Evolutionary conservation across 2,797 vertebrate species (phyloP).

Genomic region (Clarias fuscus): DNA sequence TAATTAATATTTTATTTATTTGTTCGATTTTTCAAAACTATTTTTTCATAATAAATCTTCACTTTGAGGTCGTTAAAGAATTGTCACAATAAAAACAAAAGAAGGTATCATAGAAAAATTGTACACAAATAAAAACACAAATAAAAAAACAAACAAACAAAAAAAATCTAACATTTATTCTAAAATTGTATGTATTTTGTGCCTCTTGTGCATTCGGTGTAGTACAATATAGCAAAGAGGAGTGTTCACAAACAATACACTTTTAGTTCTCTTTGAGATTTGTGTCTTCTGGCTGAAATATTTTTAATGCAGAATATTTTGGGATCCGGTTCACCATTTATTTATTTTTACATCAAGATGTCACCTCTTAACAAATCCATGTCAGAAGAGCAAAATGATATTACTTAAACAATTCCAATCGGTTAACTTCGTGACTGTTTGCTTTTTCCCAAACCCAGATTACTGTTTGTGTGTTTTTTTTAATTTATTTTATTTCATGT

Average conservation of each 20-base stretch:
- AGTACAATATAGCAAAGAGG: slow-evolving; percentile 55
- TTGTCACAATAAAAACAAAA: slow-evolving; percentile 87
- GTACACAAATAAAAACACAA: slow-evolving; percentile 84
- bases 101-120: slow-evolving; percentile 85
- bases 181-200: slow-evolving; percentile 51
- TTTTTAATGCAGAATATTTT: slow-evolving; percentile 41
- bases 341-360: slow-evolving; percentile 34
- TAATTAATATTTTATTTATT: slow-evolving; percentile 85
- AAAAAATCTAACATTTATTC: slow-evolving; percentile 59
- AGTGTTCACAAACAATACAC: slow-evolving; percentile 46
- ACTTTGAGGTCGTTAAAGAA: slow-evolving; percentile 87
- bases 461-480: slow-evolving; percentile 30
- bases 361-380: slow-evolving; percentile 38
- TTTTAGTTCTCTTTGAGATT: slow-evolving; percentile 48
- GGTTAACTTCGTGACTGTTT: slow-evolving; percentile 45
- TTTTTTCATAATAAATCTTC: slow-evolving; percentile 86
- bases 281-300: slow-evolving; percentile 49
- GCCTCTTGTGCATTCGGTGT: slow-evolving; percentile 54
- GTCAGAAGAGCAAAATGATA: slow-evolving; percentile 57
- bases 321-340: slow-evolving; percentile 34
- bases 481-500: slow-evolving; percentile 1
- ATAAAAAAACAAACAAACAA: slow-evolving; percentile 75
- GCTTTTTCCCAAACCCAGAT: slow-evolving; percentile 35
- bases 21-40: slow-evolving; percentile 85
- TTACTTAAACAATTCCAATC: slow-evolving; percentile 68